Evolutionary conservation across 2,113 vertebrate species (phyloP), one percentile per base, ranked within the genome.

Genomic region (Tretioscincus oriximinensis): DNA sequence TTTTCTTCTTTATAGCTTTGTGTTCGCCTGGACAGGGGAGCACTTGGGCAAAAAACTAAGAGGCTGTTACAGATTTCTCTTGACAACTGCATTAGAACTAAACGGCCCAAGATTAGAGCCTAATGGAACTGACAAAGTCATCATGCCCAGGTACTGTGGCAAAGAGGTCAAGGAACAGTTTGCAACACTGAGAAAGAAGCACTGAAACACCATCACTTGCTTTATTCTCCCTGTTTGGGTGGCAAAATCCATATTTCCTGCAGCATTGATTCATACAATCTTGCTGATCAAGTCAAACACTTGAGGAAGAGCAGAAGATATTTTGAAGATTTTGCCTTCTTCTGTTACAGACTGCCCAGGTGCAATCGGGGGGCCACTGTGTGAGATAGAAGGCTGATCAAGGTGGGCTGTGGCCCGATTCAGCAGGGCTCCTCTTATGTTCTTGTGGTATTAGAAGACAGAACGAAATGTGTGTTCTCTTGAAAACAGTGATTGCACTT

Each of bases 81-180:
- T 87, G 79, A 73, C 83, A 86, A 75, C 73, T 83, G 68, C 75
- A 82, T 90, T 91, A 85, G 71, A 70, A 78, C 26, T 85, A 89
- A 90, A 85, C 76, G 68, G 61, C 28, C 58, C 28, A 72, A 86
- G 61, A 88, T 81, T 65, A 87, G 21, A 73, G 31, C 79, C 74
- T 85, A 80, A 61, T 69, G 29, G 82, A 76, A 85, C 68, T 77
- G 58, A 88, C 61, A 88, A 78, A 79, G 9, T 61, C 22, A 81
- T 71, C 80, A 82, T 35, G 61, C 78, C 45, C 68, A 80, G 24
- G 31, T 47, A 60, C 79, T 84, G 45, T 78, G 67, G 20, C 54
- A 89, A 83, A 47, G 29, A 76, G 60, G 73, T 80, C 69, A 71
- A 80, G 18, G 65, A 49, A 73, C 20, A 81, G 58, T 88, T 82